phyloP scores from a whole-genome alignment of 2,113 vertebrate species.

The Eupsittula cactorum region DNA sequence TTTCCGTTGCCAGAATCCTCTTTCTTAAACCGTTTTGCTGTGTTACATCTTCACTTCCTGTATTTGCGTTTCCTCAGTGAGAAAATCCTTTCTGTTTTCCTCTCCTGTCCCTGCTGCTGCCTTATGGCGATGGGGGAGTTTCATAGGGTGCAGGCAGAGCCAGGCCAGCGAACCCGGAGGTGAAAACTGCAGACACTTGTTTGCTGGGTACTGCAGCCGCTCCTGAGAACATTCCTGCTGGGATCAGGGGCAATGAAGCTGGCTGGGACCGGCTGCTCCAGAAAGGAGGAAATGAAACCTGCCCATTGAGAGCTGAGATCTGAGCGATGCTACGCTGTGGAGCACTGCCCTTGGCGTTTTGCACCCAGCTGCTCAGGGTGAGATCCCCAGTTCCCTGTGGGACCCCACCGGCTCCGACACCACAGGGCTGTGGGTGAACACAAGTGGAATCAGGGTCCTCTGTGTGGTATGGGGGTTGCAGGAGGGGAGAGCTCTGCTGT shows the following conservation, averaged over 20 bases:
- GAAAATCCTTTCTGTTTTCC: neutral
- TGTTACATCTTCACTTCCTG: neutral
- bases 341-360: neutral
- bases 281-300: neutral
- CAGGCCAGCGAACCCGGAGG: neutral
- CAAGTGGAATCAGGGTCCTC: neutral
- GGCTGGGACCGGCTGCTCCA: neutral
- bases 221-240: neutral
- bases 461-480: accelerated
- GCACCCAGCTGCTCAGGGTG: neutral
- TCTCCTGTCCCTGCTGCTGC: accelerated
- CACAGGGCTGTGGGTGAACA: neutral
- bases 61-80: neutral
- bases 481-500: accelerated
- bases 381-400: neutral
- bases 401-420: accelerated
- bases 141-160: neutral
- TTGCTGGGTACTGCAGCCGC: neutral
- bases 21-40: neutral
- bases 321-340: accelerated
- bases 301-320: neutral
- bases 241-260: neutral
- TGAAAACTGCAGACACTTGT: neutral
- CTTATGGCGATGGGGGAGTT: neutral
- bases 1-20: accelerated